A percentile compares a stretch with the other conserved stretches of the same genome.
phyloP scores from a whole-genome alignment of 2,888 invertebrate genomes.

The Erebia epiphron region DNA sequence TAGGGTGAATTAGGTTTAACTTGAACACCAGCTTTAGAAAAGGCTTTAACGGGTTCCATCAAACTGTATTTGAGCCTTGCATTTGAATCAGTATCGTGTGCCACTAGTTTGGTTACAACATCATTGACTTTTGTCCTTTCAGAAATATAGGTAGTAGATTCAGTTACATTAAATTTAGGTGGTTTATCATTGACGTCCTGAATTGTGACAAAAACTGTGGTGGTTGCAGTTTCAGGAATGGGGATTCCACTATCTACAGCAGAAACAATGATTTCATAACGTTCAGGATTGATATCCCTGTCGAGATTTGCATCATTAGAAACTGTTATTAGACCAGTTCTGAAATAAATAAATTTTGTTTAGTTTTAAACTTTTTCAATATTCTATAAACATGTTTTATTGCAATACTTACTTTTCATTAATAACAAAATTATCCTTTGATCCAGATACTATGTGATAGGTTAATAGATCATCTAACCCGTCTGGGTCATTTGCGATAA shows the following conservation, averaged over 20 bases:
- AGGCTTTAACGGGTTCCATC: conserved; percentile 86
- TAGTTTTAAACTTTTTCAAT: too few relatives aligned
- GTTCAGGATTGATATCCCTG: conserved; percentile 85
- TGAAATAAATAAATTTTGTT: conserved; percentile 57
- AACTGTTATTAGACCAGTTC: conserved; percentile 87
- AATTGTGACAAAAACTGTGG: conserved; percentile 88
- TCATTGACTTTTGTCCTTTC: conserved; percentile 86
- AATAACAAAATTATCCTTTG: conserved; percentile 90
- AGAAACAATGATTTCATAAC: conserved; percentile 87
- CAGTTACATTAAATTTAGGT: conserved; percentile 87
- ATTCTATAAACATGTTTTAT: too few relatives aligned
- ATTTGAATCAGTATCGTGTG: conserved; percentile 88
- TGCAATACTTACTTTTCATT: conserved; percentile 83
- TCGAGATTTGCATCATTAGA: conserved; percentile 89
- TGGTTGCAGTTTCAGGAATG: conserved; percentile 89
- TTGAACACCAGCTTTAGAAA: conserved; percentile 89
- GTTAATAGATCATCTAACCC: conserved; percentile 87
- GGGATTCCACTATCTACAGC: conserved; percentile 90
- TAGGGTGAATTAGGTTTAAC: conserved; percentile 84
- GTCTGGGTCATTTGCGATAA: conserved; percentile 90
- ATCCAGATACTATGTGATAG: conserved; percentile 88
- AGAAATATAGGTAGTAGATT: conserved; percentile 87
- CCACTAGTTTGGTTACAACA: conserved; percentile 85
- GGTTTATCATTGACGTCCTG: conserved; percentile 92
- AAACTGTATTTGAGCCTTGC: conserved; percentile 87